Evolutionary conservation across 2,888 invertebrate species (phyloP).

Genomic region (Eristalinus sepulchralis): DNA sequence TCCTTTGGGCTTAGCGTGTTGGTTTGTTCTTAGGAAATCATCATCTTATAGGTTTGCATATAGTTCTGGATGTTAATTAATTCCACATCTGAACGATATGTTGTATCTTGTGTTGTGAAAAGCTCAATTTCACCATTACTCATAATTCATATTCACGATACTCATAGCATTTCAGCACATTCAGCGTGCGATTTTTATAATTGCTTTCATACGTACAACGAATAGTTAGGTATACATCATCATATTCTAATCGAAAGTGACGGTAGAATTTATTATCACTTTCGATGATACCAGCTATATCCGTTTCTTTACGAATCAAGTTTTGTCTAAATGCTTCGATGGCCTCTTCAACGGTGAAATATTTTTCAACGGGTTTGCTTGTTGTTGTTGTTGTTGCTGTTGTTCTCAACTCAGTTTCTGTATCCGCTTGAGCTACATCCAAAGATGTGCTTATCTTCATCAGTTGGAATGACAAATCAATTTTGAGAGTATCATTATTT

Average conservation of each 20-base stretch:
- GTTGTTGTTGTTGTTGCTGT: not conserved
- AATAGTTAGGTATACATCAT: conserved; percentile 35
- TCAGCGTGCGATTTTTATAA: conserved; percentile 35
- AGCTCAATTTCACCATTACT: conserved; percentile 30
- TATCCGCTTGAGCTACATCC: not conserved
- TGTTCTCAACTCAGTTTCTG: not conserved
- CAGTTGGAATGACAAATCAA: conserved; percentile 2
- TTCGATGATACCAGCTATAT: conserved; percentile 62
- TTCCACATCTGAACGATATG: too few species aligned
- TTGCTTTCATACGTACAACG: conserved; percentile 54
- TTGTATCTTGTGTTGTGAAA: too few species aligned
- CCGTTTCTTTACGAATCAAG: conserved; percentile 48
- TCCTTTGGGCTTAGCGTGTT: too few species aligned
- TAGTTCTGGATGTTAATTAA: too few species aligned
- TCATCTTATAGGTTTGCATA: too few species aligned
- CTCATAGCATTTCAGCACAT: conserved; percentile 33
- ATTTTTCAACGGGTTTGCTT: not conserved
- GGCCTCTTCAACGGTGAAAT: not conserved
- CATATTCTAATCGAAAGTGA: conserved; percentile 53
- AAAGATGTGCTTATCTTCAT: conserved; percentile 4
- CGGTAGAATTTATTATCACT: conserved; percentile 49
- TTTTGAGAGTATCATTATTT: conserved; percentile 12
- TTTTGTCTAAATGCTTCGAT: conserved; percentile 62
- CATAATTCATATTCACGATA: conserved; percentile 47
- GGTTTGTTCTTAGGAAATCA: too few species aligned